Base-by-base conservation (phyloP, 2,797 vertebrate genomes). In the Silurus lanzhouensis region DNA sequence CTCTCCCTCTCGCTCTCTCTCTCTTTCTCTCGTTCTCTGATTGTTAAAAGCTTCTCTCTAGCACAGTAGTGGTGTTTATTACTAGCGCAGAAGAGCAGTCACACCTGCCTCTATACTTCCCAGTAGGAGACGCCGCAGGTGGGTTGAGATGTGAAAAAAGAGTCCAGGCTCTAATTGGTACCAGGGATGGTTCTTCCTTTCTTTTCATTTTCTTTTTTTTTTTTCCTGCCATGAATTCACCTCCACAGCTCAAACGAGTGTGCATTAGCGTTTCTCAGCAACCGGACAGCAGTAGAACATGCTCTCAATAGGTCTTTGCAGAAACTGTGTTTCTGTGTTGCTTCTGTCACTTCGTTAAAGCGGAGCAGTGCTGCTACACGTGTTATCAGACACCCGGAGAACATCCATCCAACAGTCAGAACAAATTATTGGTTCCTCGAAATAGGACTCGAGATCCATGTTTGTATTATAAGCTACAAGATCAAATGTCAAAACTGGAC, bases 161-260 rank as follows among this genome's bases (percentile, higher is more conserved):
- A 6, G 70, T 85, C 81, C 52, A 38, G 38, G 63, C 80, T 87
- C 77, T 89, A 88, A 89, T 89, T 88, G 87, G 87, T 87, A 86
- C 20, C 81, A 82, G 77, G 48, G 20, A 48, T 83, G 22, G 46
- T 25, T 57, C 22, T 22, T 64, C 20, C 22, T 58, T 76, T 58
- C 46, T 15, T 25, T 52, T 74, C 46, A 38, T 9, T 74, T 74
- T 75, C 25, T 75, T 66, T 38, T 66, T 80, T 27, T 27, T 80
- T 77, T 67, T 71, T 67, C 61, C 75, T 81, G 67, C 82, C 57
- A 60, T 58, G 68, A 61, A 74, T 52, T 25, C 78, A 78, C 72
- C 13, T 25, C 10, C 22, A 27, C 22, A 76, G 61, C 84, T 88
- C 63, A 82, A 81, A 83, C 57, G 52, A 86, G 67, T 71, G 67